A percentile compares a stretch with the other conserved stretches of the same genome.
Evolutionary conservation across 2,113 vertebrate genomes (phyloP).

Genomic region (Typhlomys cinereus): DNA sequence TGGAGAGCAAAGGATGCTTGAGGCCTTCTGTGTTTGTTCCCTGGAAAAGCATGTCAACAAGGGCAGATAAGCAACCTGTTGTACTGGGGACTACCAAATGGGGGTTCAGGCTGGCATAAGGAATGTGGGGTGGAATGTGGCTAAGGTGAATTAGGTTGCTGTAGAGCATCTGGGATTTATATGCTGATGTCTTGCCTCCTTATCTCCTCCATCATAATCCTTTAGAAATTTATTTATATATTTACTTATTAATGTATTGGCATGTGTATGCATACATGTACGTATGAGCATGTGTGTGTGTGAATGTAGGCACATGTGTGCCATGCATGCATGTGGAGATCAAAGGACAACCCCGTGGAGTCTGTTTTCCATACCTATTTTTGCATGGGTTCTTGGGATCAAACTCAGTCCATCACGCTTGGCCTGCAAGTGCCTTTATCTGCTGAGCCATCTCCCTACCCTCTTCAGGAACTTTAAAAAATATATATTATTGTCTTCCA

Average conservation of each 20-base stretch:
- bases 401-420: no score
- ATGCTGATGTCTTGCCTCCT: neutral
- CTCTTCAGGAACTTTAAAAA: no score
- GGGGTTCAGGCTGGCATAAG: neutral
- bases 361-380: no score
- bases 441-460: no score
- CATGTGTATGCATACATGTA: no score
- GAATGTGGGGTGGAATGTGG: neutral
- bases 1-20: neutral
- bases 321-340: no score
- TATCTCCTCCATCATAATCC: neutral
- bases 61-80: neutral
- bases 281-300: no score
- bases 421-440: no score
- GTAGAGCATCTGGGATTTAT: neutral
- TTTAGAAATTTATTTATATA: neutral
- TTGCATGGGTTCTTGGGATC: no score
- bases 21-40: neutral
- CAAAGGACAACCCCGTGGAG: no score
- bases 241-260: no score
- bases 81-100: neutral
- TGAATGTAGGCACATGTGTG: no score
- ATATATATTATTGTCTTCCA: neutral
- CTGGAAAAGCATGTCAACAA: neutral
- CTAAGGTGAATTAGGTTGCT: neutral